Percentiles rank a stretch among this genome's conserved stretches.
These are phyloP conservation scores for Elephantulus edwardii DNA, from an alignment of 2,113 vertebrate genomes.

Conservation along the genomic window DNA sequence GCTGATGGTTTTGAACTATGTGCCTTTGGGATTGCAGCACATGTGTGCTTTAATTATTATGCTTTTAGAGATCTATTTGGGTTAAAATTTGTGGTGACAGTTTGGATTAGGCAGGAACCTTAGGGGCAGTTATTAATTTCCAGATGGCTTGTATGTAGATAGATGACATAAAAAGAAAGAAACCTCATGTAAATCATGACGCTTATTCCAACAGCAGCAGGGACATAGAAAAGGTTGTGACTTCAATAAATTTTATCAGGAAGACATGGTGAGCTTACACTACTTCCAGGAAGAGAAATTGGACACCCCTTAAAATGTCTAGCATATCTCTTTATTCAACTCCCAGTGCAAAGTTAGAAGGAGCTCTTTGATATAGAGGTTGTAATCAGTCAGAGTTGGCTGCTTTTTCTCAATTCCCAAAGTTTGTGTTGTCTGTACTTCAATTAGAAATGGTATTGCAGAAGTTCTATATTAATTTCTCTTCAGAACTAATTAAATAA, in stretches of 20 bases:
- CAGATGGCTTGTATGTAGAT: too few relatives aligned
- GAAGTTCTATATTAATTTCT: neutral
- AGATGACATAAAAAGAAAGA: too few relatives aligned
- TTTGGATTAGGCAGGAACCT: too few relatives aligned
- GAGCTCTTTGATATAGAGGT: neutral
- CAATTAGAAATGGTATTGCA: neutral
- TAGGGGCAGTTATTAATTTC: too few relatives aligned
- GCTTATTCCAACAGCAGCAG: neutral
- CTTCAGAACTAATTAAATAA: neutral
- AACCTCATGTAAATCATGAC: neutral
- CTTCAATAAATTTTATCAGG: neutral
- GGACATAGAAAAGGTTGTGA: neutral
- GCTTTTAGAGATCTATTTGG: too few relatives aligned
- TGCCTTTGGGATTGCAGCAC: too few relatives aligned
- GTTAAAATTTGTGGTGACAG: too few relatives aligned
- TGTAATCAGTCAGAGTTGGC: neutral
- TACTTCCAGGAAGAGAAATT: neutral
- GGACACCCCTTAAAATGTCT: neutral
- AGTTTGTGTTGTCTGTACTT: too few relatives aligned
- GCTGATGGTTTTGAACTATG: too few relatives aligned
- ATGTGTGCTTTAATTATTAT: too few relatives aligned
- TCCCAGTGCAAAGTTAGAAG: neutral
- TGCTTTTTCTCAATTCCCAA: too few relatives aligned
- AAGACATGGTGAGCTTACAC: neutral
- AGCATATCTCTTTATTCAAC: neutral